A percentile compares a stretch with the other conserved stretches of the same genome.
Evolutionary conservation across 2,888 invertebrate genomes (phyloP).

Genomic region (Lycocerus yunnanus): DNA sequence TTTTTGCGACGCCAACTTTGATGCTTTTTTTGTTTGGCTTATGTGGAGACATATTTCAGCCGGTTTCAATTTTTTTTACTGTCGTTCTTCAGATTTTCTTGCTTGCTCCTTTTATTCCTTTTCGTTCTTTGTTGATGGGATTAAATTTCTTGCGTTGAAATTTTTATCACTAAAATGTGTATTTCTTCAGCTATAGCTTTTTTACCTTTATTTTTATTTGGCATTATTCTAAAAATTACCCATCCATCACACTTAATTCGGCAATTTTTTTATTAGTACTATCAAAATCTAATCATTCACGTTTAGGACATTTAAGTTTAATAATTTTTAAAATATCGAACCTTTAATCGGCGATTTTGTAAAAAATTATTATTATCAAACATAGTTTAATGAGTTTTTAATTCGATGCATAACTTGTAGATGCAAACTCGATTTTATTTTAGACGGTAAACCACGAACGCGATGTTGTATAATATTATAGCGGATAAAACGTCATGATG

Average conservation of each 20-base stretch:
- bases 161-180: not conserved
- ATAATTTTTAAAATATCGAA: not conserved
- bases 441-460: not conserved
- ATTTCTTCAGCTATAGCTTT: not conserved
- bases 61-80: slow-evolving; percentile 26
- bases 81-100: slow-evolving; percentile 12
- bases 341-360: not conserved
- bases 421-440: not conserved
- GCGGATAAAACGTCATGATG: not conserved
- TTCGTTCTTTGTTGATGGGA: not conserved
- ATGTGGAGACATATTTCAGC: slow-evolving; percentile 34
- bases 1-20: slow-evolving; percentile 49
- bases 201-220: not conserved
- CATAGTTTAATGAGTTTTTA: not conserved
- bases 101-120: slow-evolving; percentile 10
- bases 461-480: not conserved
- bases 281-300: not conserved
- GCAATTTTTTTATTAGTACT: not conserved
- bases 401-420: not conserved
- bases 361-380: not conserved
- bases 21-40: slow-evolving; percentile 36
- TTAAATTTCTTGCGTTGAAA: not conserved
- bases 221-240: not conserved
- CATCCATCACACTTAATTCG: not conserved
- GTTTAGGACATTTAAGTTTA: not conserved